Conservation (phyloP, 2,113 vertebrate genomes). For the Riparia riparia region DNA sequence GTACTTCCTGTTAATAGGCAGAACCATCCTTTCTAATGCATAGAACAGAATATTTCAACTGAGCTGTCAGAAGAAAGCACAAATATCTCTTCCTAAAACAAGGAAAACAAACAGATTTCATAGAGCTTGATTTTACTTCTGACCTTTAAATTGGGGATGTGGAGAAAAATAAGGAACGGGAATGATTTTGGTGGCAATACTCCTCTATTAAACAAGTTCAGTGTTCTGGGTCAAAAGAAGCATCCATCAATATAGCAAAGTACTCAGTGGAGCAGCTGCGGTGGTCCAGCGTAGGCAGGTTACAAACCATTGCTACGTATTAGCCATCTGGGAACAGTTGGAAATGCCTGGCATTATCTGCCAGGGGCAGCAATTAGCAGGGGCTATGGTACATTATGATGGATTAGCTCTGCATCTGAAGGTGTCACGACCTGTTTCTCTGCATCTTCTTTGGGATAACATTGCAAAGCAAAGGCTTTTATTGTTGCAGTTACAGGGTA, state of each 20-base stretch:
- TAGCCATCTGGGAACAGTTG: constrained; percentile 48
- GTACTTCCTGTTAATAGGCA: background rate
- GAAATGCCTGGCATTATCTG: background rate
- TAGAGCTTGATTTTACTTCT: constrained; percentile 28
- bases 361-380: constrained; percentile 19
- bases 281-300: background rate
- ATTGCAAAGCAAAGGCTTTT: background rate
- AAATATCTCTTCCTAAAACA: constrained; percentile 13
- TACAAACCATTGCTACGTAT: background rate
- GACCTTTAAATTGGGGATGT: background rate
- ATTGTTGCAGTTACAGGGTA: background rate
- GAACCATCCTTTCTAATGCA: background rate
- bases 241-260: constrained; percentile 34
- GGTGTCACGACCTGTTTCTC: constrained; percentile 8
- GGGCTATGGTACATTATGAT: background rate
- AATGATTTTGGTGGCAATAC: constrained; percentile 19
- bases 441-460: background rate
- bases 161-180: background rate
- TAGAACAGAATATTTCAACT: background rate
- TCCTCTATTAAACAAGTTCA: constrained; percentile 19
- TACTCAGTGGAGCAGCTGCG: constrained; percentile 60
- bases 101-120: background rate
- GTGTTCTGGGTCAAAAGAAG: background rate
- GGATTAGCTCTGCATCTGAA: constrained; percentile 43
- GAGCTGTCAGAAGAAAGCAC: background rate